phyloP scores from a whole-genome alignment of 2,888 invertebrate species.

The Ophonus ardosiacus region DNA sequence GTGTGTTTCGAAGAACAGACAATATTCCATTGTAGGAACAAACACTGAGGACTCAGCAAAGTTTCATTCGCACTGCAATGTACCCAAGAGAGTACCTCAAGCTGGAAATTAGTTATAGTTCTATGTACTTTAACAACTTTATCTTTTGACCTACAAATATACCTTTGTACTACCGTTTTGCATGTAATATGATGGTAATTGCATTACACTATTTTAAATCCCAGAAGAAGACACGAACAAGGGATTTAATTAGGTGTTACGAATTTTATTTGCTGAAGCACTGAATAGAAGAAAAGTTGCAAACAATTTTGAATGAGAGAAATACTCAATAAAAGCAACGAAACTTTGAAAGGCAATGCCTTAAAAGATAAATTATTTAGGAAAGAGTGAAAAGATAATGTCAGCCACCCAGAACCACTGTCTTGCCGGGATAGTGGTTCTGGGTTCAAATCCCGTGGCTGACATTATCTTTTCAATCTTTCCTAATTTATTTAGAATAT shows the following conservation, averaged over 20 bases:
- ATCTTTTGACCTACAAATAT: neutral
- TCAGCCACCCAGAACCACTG: no score
- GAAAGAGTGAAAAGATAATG: no score
- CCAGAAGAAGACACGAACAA: neutral
- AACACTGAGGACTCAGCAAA: neutral
- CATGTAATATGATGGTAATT: neutral
- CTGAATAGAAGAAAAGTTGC: no score
- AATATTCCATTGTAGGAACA: constrained; percentile 27
- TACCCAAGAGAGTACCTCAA: neutral
- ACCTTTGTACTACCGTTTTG: neutral
- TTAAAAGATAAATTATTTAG: no score
- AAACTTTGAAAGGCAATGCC: no score
- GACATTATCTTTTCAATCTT: no score
- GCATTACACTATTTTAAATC: neutral
- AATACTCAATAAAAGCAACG: no score
- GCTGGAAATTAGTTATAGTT: constrained; percentile 12
- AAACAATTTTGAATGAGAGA: no score
- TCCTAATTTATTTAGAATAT: no score
- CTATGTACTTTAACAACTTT: constrained; percentile 10
- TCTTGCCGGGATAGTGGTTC: no score
- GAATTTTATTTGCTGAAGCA: neutral
- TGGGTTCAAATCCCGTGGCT: no score
- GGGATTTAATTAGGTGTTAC: neutral
- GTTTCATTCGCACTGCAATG: constrained; percentile 32
- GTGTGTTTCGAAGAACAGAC: constrained; percentile 3